These are phyloP conservation scores for Allobates femoralis DNA, from an alignment of 2,797 vertebrate genomes.

Conservation along the genomic window DNA sequence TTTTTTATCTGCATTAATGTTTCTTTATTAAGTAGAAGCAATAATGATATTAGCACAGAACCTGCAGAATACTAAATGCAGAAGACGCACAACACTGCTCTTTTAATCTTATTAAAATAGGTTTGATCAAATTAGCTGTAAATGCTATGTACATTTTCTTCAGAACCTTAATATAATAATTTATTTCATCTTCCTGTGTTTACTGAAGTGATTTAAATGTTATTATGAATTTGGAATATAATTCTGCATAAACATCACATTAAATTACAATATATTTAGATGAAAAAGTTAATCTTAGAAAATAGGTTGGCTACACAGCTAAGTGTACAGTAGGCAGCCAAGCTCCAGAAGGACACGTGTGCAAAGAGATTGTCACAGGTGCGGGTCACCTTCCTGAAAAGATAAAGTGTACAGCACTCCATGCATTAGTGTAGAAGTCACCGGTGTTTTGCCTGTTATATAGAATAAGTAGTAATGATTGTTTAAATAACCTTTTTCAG, in stretches of 20 bases:
- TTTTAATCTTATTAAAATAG: slow-evolving; percentile 41
- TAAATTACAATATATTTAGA: not conserved
- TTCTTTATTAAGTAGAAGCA: slow-evolving; percentile 23
- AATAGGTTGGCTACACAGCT: not conserved
- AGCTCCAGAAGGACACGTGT: no score
- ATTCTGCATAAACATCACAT: not conserved
- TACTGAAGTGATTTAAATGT: slow-evolving; percentile 7
- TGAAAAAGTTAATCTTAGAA: not conserved
- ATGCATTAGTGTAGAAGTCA: no score
- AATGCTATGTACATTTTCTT: slow-evolving; percentile 23
- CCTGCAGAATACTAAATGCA: slow-evolving; percentile 17
- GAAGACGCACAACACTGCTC: slow-evolving; percentile 23
- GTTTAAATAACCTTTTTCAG: no score
- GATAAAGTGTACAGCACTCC: no score
- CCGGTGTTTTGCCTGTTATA: no score
- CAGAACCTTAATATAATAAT: not conserved
- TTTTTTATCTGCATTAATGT: slow-evolving; percentile 20
- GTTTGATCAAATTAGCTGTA: slow-evolving; percentile 34
- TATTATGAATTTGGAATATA: not conserved
- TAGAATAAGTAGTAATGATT: no score
- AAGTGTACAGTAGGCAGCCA: no score
- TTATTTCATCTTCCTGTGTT: slow-evolving; percentile 9
- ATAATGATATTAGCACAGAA: slow-evolving; percentile 36
- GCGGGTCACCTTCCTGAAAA: no score
- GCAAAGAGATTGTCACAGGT: no score